Evolutionary conservation across 1,140 invertebrate species (phyloP), one percentile per base, ranked within the genome.

Genomic region (Trachymyrmex cornetzi): DNA sequence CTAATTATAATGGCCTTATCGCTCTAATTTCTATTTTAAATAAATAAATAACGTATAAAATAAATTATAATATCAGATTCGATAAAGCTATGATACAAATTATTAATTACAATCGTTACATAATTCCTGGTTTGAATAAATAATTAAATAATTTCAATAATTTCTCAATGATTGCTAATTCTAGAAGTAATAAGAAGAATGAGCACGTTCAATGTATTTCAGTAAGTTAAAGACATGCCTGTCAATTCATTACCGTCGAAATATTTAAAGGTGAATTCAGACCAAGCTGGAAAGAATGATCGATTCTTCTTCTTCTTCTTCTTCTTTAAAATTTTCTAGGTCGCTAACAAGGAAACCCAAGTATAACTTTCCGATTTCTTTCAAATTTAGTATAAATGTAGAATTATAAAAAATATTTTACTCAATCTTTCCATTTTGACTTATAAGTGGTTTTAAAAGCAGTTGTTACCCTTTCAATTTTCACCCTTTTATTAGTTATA

Each of bases 281-380:
- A 64, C 7, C 61, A 34, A 64, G 22, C 12, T 48, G 14, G 12
- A 7, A 38, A 66, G 11, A 9, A 66, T 22, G 34, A 69, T 24
- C 0, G 38, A 69, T 48, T 69, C n/a, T 69, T 67, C 12, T 66
- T 44, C 38, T 44, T 66, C 30, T 48, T 69, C 38, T 44, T 66
- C 30, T 67, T 50, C 66, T 50, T 69, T 16, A 50, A 48, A 69
- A 50, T 69, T 69, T 24, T 6, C 14, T 69, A 22, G 4, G 4
- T 12, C 22, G 44, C 38, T 22, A 44, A 2, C 66, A 14, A 69
- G 66, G 9, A 44, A 44, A 44, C 9, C 11, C 38, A 44, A 44
- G 11, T 44, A 3, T 11, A 44, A 44, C 38, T 44, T 44, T 44
- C 1, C 38, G 38, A 44, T 44, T 44, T 44, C 0, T 44, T 44